Evolutionary conservation across 2,888 invertebrate species (phyloP).

Genomic region (Orchesellides sinensis): DNA sequence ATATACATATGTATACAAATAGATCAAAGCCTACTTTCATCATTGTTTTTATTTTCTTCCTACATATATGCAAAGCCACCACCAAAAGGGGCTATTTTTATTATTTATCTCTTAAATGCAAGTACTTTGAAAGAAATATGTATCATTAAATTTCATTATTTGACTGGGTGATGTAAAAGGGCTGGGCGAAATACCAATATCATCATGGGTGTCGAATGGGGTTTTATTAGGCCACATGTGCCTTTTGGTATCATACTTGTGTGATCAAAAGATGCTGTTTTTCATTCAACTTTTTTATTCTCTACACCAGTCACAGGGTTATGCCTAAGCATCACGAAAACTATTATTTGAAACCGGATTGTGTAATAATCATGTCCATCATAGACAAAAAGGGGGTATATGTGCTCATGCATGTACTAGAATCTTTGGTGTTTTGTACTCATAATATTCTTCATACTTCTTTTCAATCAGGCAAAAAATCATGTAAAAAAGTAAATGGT

Average conservation of each 20-base stretch:
- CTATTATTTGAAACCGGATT: conserved; percentile 65
- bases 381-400: conserved; percentile 29
- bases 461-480: neutral
- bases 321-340: conserved; percentile 51
- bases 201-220: conserved; percentile 18
- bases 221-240: conserved; percentile 51
- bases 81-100: no score
- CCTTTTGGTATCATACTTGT: conserved; percentile 26
- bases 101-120: neutral
- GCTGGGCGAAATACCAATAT: neutral
- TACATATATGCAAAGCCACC: no score
- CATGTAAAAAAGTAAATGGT: conserved; percentile 4
- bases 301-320: conserved; percentile 31
- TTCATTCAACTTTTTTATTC: conserved; percentile 2
- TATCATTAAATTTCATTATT: neutral
- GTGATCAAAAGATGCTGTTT: conserved; percentile 4
- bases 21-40: no score
- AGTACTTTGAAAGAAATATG: neutral
- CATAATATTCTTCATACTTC: neutral
- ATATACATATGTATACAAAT: no score
- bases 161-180: conserved; percentile 2
- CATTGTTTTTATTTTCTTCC: no score
- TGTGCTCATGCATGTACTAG: conserved; percentile 56
- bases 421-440: conserved; percentile 7
- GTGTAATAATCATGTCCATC: conserved; percentile 64